Base-by-base conservation (phyloP, 2,888 invertebrate species). In the Anthophora plumipes region DNA sequence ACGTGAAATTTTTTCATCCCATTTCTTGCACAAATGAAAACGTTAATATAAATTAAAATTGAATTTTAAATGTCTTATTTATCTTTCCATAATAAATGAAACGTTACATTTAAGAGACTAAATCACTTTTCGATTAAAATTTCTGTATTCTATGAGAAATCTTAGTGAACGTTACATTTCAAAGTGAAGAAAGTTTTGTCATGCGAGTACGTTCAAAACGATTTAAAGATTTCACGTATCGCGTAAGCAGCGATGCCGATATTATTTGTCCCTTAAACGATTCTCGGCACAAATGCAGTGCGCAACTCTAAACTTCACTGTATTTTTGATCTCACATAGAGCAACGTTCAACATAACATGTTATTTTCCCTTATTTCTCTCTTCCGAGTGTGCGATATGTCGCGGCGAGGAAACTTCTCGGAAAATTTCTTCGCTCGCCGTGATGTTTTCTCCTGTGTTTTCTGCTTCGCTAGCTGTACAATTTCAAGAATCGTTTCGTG, bases 401-500 rank as follows among this genome's bases (percentile, higher is more conserved):
- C 64, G 25, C 12, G 60, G 11, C 7, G 5, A 37, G 6, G 48
- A 9, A 50, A 48, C 50, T 55, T 71, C 61, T 8, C 14, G 31
- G 61, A 61, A 63, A 52, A 63, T 63, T 63, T 39, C 48, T 25
- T 37, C 25, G 7, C 12, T 55, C 20, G 25, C 22, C 48, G 48
- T n/a, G n/a, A 37, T 57, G 31, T 43, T 72, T 72, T 17, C 64
- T 20, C 12, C 11, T n/a, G 43, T 55, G 46, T 79, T 55, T 74
- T 52, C 59, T 57, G 31, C 17, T 39, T 48, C 70, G 41, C 39
- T 46, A 20, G 41, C 37, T 50, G 17, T 41, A 12, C 60, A 63
- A 67, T 71, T 71, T 71, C 70, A 63, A 54, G 71, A 80, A 71
- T 80, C 52, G 63, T 68, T 68, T 67, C 57, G 48, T 50, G 46